Conservation (phyloP, 2,113 vertebrate species). For the Podarcis muralis region DNA sequence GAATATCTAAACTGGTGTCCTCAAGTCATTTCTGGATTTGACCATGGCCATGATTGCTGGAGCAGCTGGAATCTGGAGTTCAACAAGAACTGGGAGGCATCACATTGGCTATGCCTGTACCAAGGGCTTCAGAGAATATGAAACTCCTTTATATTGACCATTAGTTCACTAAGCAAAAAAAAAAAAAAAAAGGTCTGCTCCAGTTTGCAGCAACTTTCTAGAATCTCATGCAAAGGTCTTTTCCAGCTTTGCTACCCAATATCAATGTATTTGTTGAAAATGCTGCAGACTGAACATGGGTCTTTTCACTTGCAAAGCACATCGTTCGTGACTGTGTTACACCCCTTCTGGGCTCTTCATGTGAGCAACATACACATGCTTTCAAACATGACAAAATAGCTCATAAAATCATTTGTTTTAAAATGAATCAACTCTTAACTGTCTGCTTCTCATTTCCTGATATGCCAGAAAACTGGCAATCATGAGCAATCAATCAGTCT, state of each 20-base stretch:
- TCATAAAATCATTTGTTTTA: constrained; percentile 27
- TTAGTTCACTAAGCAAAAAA: not conserved
- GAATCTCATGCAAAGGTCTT: not conserved
- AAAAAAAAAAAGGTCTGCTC: not conserved
- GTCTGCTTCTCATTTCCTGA: constrained; percentile 21
- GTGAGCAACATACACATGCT: not conserved
- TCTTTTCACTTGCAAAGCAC: not conserved
- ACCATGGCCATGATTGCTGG: too few relatives aligned
- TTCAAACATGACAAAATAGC: constrained; percentile 25
- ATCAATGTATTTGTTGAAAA: not conserved
- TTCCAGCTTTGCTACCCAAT: not conserved
- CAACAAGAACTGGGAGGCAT: not conserved
- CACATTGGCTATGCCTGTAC: not conserved
- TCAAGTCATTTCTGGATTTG: too few relatives aligned
- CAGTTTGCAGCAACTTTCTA: not conserved
- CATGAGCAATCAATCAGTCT: constrained; percentile 42
- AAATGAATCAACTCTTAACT: not conserved
- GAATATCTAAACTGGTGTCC: too few relatives aligned
- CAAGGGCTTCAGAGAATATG: not conserved
- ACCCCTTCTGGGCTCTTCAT: not conserved
- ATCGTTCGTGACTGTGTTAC: not conserved
- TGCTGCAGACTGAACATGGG: not conserved
- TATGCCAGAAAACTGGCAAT: constrained; percentile 46
- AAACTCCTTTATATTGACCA: not conserved
- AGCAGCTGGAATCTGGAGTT: not conserved